A percentile compares a stretch with the other conserved stretches of the same genome.
Conservation (phyloP, 2,797 vertebrate genomes). For the Tokudaia tokunoshimensis region DNA sequence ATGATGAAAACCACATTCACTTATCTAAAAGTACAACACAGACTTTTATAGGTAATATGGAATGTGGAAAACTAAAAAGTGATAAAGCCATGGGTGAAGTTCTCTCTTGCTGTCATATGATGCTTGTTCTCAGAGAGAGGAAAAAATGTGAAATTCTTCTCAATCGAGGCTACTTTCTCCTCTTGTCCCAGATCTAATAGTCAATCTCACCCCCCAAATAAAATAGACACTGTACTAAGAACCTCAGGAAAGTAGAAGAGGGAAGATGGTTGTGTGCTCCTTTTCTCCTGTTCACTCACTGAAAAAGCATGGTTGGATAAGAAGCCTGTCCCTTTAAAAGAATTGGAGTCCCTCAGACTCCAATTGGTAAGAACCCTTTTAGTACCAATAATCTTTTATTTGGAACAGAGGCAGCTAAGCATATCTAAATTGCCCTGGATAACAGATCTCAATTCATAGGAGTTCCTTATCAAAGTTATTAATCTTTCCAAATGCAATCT, state of each 20-base stretch:
- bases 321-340: neutral
- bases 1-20: neutral
- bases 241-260: neutral
- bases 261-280: neutral
- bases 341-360: neutral
- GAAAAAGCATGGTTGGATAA: neutral
- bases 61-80: neutral
- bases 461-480: neutral
- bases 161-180: neutral
- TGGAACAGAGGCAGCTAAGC: neutral
- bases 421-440: neutral
- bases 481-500: neutral
- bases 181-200: neutral
- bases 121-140: neutral
- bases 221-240: neutral
- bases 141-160: neutral
- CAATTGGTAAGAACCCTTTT: neutral
- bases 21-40: neutral
- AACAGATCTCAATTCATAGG: neutral
- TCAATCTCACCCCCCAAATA: neutral
- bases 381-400: neutral
- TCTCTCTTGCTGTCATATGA: neutral
- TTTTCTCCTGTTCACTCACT: neutral
- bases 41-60: neutral
- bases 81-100: neutral